Conservation (phyloP, 2,797 vertebrate genomes). For the Cyprinodon diabolis region DNA sequence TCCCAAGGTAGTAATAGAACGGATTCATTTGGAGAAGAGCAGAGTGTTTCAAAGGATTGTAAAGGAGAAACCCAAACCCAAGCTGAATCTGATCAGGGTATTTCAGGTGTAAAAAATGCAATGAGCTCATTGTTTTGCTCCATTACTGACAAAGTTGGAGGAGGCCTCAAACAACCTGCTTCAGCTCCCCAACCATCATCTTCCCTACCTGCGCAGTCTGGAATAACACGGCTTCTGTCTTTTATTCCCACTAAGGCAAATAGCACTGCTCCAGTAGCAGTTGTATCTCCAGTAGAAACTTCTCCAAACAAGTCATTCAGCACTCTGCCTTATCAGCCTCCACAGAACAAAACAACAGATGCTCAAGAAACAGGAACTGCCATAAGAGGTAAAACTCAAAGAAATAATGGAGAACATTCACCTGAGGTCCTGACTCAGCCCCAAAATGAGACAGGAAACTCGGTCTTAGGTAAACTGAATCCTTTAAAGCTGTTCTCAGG, state of each 20-base stretch:
- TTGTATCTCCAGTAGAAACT: slow-evolving; percentile 77
- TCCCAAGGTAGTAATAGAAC: slow-evolving; percentile 72
- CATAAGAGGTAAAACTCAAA: slow-evolving; percentile 22
- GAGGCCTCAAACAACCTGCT: slow-evolving; percentile 80
- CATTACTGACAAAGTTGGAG: slow-evolving; percentile 87
- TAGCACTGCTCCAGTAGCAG: slow-evolving; percentile 70
- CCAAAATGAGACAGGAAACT: slow-evolving; percentile 74
- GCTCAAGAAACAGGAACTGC: slow-evolving; percentile 34
- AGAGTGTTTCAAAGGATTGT: slow-evolving; percentile 54
- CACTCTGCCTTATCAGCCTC: slow-evolving; percentile 66
- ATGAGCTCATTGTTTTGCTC: slow-evolving; percentile 87
- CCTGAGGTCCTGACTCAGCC: slow-evolving; percentile 54
- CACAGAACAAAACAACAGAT: slow-evolving; percentile 40
- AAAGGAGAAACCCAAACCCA: slow-evolving; percentile 56
- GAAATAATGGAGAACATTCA: slow-evolving; percentile 32
- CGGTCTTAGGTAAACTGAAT: slow-evolving; percentile 84
- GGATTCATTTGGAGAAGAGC: slow-evolving; percentile 72
- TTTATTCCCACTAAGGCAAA: slow-evolving; percentile 76
- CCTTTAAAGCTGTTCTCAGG: slow-evolving; percentile 83
- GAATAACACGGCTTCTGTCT: slow-evolving; percentile 79
- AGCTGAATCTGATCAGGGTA: slow-evolving; percentile 57
- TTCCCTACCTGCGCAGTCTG: slow-evolving; percentile 64
- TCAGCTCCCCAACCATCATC: slow-evolving; percentile 64
- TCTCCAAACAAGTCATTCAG: slow-evolving; percentile 68
- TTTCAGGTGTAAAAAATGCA: slow-evolving; percentile 85